Evolutionary conservation across 2,113 vertebrate species (phyloP).

Genomic region (Pangasianodon gigas): DNA sequence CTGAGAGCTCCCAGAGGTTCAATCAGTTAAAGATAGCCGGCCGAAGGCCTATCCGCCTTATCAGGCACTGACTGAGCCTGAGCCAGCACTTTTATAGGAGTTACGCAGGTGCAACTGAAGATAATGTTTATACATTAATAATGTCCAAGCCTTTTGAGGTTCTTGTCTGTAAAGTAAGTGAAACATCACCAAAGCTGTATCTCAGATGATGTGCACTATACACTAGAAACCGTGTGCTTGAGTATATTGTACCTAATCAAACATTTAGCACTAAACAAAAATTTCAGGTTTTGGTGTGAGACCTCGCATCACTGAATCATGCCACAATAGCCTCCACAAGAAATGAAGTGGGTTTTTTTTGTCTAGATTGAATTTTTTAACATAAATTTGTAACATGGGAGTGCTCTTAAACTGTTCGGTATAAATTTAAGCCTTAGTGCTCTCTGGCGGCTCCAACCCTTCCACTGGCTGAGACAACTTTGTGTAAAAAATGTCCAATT

Average conservation of each 20-base stretch:
- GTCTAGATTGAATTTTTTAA: background rate
- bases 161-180: background rate
- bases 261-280: background rate
- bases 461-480: background rate
- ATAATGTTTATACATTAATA: background rate
- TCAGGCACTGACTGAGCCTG: background rate
- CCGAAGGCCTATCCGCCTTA: background rate
- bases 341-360: background rate
- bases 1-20: conserved; percentile 59
- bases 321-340: background rate
- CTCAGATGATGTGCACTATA: too few relatives aligned
- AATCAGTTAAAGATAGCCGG: conserved; percentile 66
- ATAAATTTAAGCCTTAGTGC: background rate
- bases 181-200: background rate
- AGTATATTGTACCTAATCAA: background rate
- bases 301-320: background rate
- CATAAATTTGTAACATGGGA: too few relatives aligned
- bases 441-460: background rate
- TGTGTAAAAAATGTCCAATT: background rate
- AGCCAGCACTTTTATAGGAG: background rate
- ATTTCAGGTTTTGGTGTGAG: background rate
- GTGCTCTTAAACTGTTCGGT: background rate
- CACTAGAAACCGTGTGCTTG: background rate
- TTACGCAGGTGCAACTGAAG: background rate
- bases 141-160: background rate